Evolutionary conservation across 2,888 invertebrate species (phyloP), one percentile per base, ranked within the genome.

Genomic region (Zaprionus lineosus): DNA sequence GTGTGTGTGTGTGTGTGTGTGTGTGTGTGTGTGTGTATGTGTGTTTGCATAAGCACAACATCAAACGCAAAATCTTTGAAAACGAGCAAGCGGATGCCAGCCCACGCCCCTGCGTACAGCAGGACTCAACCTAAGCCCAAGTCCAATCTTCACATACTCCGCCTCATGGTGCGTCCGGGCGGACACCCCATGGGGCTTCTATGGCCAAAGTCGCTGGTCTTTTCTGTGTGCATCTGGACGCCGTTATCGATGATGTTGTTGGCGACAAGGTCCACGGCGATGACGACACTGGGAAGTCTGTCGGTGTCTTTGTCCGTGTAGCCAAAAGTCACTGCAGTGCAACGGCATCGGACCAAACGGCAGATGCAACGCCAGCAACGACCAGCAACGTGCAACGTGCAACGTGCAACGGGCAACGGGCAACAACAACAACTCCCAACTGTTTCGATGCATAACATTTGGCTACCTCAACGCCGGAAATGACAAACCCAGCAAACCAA

Each of bases 21-120:
- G 26, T 63, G 31, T 36, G 24, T 46, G 19, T 18, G 34, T 37
- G 33, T 36, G 36, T 34, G 4, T 37, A 28, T 34, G 34, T 67
- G 53, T 50, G 50, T 53, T 51, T 58, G 68, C 48, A 52, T 61
- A 63, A 61, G 62, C 62, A 79, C 71, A 79, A 86, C 76, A 7
- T 6, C 4, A 76, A 86, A 81, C 84, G 70, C 81, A 85, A 79
- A 79, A 68, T 85, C 82, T 75, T 86, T 66, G 64, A 63, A 85
- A 81, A 79, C 79, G 73, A 66, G 68, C 72, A 79, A 78, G 70
- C 81, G 86, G 68, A 86, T 84, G 84, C 86, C 67, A 84, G 86
- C 85, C 78, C 84, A 83, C 85, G 84, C 85, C 82, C 82, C 84
- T 82, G 83, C 75, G n/a, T n/a, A 84, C 78, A 84, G 73, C 83